phyloP scores from a whole-genome alignment of 2,797 vertebrate species.

The Harpagifer antarcticus region DNA sequence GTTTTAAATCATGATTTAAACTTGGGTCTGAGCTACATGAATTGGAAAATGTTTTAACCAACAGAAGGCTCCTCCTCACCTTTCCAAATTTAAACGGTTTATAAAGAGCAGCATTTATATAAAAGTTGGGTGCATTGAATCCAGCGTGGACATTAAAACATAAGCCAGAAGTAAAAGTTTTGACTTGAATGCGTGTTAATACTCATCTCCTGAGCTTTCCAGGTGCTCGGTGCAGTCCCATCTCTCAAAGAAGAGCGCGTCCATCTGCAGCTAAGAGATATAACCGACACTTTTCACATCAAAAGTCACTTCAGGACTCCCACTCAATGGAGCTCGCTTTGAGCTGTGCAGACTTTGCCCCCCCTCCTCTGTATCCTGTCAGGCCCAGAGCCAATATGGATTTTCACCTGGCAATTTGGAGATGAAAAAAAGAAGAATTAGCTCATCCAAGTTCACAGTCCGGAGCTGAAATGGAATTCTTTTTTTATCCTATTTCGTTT shows the following conservation, averaged over 20 bases:
- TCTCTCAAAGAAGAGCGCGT: conserved; percentile 71
- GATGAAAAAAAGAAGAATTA: conserved; percentile 77
- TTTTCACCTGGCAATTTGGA: conserved; percentile 81
- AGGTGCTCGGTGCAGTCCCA: conserved; percentile 57
- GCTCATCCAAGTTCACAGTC: conserved; percentile 74
- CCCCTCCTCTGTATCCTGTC: conserved; percentile 59
- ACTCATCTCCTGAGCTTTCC: conserved; percentile 59
- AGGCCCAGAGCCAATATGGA: conserved; percentile 71
- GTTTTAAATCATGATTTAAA: conserved; percentile 35
- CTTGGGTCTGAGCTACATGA: conserved; percentile 15
- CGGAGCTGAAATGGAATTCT: conserved; percentile 66
- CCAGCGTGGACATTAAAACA: conserved; percentile 67
- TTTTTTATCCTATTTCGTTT: conserved; percentile 74
- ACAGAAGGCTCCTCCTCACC: conserved; percentile 9
- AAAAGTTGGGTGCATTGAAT: conserved; percentile 45
- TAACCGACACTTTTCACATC: conserved; percentile 72
- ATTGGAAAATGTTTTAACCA: conserved; percentile 29
- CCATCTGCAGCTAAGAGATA: conserved; percentile 79
- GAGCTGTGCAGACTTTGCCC: conserved; percentile 59
- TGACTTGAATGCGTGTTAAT: conserved; percentile 62
- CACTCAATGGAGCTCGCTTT: conserved; percentile 66
- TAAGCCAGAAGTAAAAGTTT: conserved; percentile 72
- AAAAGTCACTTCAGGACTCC: conserved; percentile 72
- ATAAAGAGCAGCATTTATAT: conserved; percentile 21
- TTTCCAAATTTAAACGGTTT: conserved; percentile 33